Evolutionary conservation across 2,888 invertebrate genomes (phyloP).

Genomic region (Graphium colonna): DNA sequence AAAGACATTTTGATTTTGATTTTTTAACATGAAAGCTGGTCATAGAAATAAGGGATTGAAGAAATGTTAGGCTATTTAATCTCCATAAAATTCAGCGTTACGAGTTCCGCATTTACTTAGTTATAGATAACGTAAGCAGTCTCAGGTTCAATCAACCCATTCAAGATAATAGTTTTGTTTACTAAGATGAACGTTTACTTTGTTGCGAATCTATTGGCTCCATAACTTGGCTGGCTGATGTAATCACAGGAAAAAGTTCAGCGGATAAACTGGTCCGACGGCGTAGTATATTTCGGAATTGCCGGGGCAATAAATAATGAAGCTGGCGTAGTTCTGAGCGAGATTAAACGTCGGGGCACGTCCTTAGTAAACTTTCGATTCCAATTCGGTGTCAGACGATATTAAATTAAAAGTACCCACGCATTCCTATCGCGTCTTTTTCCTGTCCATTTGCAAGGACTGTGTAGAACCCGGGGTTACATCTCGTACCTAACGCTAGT

Average conservation of each 20-base stretch:
- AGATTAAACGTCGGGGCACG: conserved; percentile 69
- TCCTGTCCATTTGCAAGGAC: conserved; percentile 80
- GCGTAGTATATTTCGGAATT: conserved; percentile 17
- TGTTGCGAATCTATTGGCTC: conserved; percentile 13
- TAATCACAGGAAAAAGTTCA: conserved; percentile 22
- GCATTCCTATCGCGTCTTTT: conserved; percentile 77
- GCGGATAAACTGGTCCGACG: conserved; percentile 8
- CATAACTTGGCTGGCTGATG: conserved; percentile 14
- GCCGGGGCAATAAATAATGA: conserved; percentile 54
- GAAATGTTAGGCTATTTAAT: neutral
- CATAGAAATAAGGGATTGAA: neutral
- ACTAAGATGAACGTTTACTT: conserved; percentile 18
- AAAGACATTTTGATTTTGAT: no score
- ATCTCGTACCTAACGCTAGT: conserved; percentile 60
- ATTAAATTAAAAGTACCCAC: conserved; percentile 80
- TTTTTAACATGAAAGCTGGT: no score
- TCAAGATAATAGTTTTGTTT: conserved; percentile 23
- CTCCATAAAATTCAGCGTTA: neutral
- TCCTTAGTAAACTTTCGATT: conserved; percentile 73
- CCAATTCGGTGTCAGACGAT: conserved; percentile 78
- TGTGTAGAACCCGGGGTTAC: conserved; percentile 73
- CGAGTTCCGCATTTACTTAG: conserved; percentile 1
- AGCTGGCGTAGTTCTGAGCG: conserved; percentile 44
- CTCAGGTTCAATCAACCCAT: conserved; percentile 17
- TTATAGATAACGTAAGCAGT: conserved; percentile 17